Percentiles rank a stretch among this genome's conserved stretches.
Evolutionary conservation across 2,113 vertebrate species (phyloP).

Genomic region (Malurus cyaneus): DNA sequence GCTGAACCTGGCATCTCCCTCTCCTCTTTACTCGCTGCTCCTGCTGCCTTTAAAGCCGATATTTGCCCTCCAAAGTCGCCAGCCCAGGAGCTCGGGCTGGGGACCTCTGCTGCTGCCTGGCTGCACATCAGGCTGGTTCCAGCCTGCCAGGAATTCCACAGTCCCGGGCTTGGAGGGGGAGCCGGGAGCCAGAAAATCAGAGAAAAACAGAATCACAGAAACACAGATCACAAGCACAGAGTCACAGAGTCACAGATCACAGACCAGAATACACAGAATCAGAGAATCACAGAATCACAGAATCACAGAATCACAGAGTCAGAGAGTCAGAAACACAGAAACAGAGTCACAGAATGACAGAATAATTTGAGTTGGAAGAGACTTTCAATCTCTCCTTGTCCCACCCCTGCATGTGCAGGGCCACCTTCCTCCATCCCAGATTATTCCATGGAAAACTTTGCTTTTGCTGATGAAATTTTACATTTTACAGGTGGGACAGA

Average conservation of each 20-base stretch:
- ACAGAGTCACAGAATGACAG: too few species aligned
- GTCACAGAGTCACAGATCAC: too few species aligned
- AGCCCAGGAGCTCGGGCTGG: fast-evolving
- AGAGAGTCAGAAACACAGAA: too few species aligned
- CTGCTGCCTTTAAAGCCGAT: not conserved
- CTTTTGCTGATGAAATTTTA: not conserved
- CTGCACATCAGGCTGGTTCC: not conserved
- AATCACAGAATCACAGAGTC: too few species aligned
- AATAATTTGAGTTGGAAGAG: not conserved
- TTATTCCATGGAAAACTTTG: not conserved
- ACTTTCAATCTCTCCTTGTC: not conserved
- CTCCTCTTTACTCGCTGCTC: not conserved
- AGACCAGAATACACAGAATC: too few species aligned
- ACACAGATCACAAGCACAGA: too few species aligned
- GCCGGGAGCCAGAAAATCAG: not conserved
- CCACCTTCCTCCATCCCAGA: not conserved
- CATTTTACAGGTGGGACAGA: not conserved
- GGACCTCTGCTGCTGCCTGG: not conserved
- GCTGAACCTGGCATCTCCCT: not conserved
- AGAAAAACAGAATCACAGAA: too few species aligned
- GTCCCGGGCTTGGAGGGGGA: not conserved
- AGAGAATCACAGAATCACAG: too few species aligned
- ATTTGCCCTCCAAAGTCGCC: not conserved
- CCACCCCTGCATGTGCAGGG: not conserved
- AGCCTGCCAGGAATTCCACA: not conserved